Evolutionary conservation across 2,113 vertebrate genomes (phyloP).

Genomic region (Amblyornis subalaris): DNA sequence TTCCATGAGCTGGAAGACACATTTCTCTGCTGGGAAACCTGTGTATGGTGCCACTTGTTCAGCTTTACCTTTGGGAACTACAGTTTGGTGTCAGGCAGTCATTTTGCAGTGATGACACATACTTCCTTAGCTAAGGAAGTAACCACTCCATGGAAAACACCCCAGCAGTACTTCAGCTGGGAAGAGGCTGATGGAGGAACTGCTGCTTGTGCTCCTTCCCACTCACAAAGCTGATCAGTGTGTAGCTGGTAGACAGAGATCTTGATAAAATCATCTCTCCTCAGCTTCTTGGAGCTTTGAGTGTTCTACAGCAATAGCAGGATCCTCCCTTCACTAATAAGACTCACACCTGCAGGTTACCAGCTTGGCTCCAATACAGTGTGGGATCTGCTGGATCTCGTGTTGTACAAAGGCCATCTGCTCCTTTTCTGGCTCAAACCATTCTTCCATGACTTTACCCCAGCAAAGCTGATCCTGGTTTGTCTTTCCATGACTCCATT

Average conservation of each 20-base stretch:
- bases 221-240: not conserved
- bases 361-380: not conserved
- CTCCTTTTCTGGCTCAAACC: not conserved
- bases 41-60: not conserved
- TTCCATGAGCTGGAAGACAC: not conserved
- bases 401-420: not conserved
- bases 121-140: not conserved
- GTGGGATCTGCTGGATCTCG: not conserved
- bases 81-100: not conserved
- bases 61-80: not conserved
- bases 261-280: not conserved
- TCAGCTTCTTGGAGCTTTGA: not conserved
- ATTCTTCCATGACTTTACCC: not conserved
- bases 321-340: not conserved
- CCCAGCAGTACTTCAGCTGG: not conserved
- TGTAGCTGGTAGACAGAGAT: not conserved
- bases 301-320: not conserved
- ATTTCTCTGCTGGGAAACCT: not conserved
- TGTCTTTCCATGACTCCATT: not conserved
- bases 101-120: not conserved
- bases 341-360: not conserved
- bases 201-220: not conserved
- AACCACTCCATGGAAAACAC: not conserved
- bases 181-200: not conserved
- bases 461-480: not conserved